Percentiles rank a stretch among this genome's conserved stretches.
phyloP scores from a whole-genome alignment of 1,140 invertebrate species.

The Bombus soroeensis region DNA sequence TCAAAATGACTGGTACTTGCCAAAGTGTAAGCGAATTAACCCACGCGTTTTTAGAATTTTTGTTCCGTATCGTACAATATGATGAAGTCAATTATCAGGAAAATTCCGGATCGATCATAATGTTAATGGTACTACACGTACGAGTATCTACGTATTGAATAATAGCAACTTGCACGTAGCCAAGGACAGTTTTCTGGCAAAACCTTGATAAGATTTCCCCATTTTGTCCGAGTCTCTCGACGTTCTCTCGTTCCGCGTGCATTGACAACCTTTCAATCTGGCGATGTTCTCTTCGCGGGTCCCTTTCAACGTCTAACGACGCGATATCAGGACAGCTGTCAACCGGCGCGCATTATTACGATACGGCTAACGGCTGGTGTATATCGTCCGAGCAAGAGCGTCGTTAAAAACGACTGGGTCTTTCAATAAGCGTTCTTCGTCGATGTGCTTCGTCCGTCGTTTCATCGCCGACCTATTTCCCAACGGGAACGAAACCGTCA shows the following conservation, averaged over 20 bases:
- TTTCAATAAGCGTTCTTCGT: constrained; percentile 4
- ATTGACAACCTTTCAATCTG: constrained; percentile 14
- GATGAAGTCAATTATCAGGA: too few species aligned
- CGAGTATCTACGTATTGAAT: too few species aligned
- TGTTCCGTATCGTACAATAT: too few species aligned
- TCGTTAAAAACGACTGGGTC: constrained; percentile 18
- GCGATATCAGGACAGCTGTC: constrained; percentile 40
- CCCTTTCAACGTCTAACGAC: background rate
- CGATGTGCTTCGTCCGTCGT: constrained; percentile 1
- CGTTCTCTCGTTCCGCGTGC: background rate
- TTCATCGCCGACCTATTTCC: constrained; percentile 2
- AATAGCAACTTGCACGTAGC: too few species aligned
- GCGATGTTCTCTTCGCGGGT: background rate
- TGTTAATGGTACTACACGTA: too few species aligned
- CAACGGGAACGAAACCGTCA: background rate
- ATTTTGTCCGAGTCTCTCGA: background rate
- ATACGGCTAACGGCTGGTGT: too few species aligned
- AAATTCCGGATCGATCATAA: too few species aligned
- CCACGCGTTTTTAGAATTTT: too few species aligned
- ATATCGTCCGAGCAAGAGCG: background rate
- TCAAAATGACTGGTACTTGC: too few species aligned
- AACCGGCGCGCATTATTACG: background rate
- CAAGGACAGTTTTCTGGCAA: too few species aligned
- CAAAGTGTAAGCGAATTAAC: too few species aligned
- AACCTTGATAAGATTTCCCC: background rate